Conservation (phyloP, 2,888 invertebrate genomes). For the Erynnis tages region DNA sequence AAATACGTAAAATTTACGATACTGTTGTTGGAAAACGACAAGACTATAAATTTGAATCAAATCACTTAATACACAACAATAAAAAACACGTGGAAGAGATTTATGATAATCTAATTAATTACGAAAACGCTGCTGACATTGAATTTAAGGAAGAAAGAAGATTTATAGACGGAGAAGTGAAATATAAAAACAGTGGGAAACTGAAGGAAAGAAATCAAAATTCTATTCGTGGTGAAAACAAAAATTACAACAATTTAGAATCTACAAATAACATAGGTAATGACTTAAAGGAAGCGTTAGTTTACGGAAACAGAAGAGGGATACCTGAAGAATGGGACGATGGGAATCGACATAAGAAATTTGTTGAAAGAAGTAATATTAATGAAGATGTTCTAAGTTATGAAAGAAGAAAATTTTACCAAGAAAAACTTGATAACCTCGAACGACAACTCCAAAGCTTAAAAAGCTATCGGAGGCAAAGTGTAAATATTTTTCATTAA, state of each 20-base stretch:
- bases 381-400: slow-evolving; percentile 41
- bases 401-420: slow-evolving; percentile 58
- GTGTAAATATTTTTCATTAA: slow-evolving; percentile 32
- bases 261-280: neutral
- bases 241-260: slow-evolving; percentile 7
- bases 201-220: slow-evolving; percentile 1
- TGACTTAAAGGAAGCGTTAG: slow-evolving; percentile 14
- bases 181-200: neutral
- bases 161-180: neutral
- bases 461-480: slow-evolving; percentile 35
- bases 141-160: slow-evolving; percentile 29
- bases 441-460: slow-evolving; percentile 44
- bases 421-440: slow-evolving; percentile 56
- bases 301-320: slow-evolving; percentile 29
- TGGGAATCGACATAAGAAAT: neutral
- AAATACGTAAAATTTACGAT: slow-evolving; percentile 58
- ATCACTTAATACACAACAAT: neutral
- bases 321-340: slow-evolving; percentile 20
- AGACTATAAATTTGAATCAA: neutral
- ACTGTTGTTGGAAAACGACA: slow-evolving; percentile 27
- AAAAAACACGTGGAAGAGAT: neutral
- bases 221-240: neutral
- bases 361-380: slow-evolving; percentile 22
- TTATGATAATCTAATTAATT: neutral
- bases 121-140: slow-evolving; percentile 7